phyloP scores from a whole-genome alignment of 2,797 vertebrate species.

The Luscinia luscinia region DNA sequence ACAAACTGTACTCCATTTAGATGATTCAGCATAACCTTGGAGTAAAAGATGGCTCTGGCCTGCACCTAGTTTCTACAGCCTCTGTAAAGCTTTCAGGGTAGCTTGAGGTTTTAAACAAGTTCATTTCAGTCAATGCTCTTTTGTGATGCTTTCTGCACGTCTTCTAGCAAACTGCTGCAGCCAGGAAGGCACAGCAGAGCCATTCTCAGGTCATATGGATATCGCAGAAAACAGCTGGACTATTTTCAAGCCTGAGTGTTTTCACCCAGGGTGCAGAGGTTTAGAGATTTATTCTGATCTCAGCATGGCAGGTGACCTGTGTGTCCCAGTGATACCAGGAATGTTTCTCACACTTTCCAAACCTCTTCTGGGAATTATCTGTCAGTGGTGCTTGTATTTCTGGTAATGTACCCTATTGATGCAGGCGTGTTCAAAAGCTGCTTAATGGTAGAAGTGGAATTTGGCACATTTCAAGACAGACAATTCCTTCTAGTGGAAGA shows the following conservation, averaged over 20 bases:
- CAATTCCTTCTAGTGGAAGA: neutral
- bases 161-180: neutral
- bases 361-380: conserved; percentile 1
- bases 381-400: neutral
- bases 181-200: neutral
- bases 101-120: conserved; percentile 57
- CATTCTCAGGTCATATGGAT: rapidly evolving
- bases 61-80: conserved; percentile 15
- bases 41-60: conserved; percentile 47
- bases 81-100: conserved; percentile 28
- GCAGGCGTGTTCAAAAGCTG: neutral
- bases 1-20: conserved; percentile 46
- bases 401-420: neutral
- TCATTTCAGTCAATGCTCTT: conserved; percentile 37
- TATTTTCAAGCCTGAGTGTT: neutral
- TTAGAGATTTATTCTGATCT: neutral
- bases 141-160: conserved; percentile 41
- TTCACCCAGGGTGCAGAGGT: neutral
- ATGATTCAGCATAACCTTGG: conserved; percentile 50
- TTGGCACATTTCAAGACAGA: neutral
- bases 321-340: neutral
- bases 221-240: neutral
- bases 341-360: neutral
- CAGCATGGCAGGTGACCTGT: neutral
- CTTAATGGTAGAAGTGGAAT: neutral